A percentile compares a stretch with the other conserved stretches of the same genome.
Evolutionary conservation across 2,797 vertebrate species (phyloP).

Genomic region (Microctenopoma stevenorrisi): DNA sequence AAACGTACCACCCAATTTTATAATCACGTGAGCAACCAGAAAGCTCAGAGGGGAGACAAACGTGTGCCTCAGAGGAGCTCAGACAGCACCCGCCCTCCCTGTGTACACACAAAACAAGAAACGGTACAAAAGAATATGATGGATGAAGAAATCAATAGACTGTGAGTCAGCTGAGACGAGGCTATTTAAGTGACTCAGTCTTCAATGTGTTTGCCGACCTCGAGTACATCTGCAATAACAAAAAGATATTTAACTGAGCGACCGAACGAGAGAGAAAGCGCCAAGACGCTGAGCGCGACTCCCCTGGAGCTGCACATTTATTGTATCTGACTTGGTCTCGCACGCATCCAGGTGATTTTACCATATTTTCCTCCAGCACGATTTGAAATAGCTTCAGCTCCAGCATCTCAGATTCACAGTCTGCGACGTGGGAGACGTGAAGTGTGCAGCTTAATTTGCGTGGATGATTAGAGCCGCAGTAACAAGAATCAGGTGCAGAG

Average conservation of each 20-base stretch:
- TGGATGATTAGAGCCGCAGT: constrained; percentile 49
- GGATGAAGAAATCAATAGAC: constrained; percentile 66
- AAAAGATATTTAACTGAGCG: constrained; percentile 67
- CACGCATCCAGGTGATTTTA: constrained; percentile 56
- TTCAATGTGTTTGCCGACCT: constrained; percentile 65
- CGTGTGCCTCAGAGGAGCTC: constrained; percentile 20
- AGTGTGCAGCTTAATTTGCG: constrained; percentile 53
- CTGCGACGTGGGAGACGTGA: constrained; percentile 23
- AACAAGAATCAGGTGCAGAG: constrained; percentile 42
- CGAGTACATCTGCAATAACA: constrained; percentile 65
- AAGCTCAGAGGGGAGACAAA: constrained; percentile 31
- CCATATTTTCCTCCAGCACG: constrained; percentile 30
- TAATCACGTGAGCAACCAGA: constrained; percentile 23
- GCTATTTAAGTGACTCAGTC: constrained; percentile 72
- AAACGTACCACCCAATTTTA: constrained; percentile 20
- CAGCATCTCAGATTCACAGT: constrained; percentile 37
- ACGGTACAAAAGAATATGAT: constrained; percentile 50
- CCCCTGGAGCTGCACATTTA: constrained; percentile 62
- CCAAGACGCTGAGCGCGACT: constrained; percentile 52
- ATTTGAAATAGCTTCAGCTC: constrained; percentile 38
- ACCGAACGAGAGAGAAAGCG: constrained; percentile 38
- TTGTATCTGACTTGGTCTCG: constrained; percentile 58
- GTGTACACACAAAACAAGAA: constrained; percentile 43
- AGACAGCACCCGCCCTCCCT: constrained; percentile 14
- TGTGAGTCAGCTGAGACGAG: constrained; percentile 68